Percentiles rank a stretch among this genome's conserved stretches.
Conservation (phyloP, 1,140 invertebrate genomes). For the Musca domestica region DNA sequence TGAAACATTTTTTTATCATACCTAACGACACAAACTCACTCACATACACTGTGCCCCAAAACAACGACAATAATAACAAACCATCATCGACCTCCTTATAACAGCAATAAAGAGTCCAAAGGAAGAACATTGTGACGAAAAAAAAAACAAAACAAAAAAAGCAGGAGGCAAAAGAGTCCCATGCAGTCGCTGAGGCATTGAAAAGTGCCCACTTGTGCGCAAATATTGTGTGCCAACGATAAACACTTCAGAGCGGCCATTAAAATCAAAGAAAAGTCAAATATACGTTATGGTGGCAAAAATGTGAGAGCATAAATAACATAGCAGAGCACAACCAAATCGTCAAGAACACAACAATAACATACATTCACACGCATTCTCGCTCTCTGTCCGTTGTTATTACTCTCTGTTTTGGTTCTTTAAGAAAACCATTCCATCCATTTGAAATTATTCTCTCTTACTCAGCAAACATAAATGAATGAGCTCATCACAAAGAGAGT, state of each 20-base stretch:
- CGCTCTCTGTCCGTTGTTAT: too few relatives aligned
- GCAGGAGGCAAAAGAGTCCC: not conserved
- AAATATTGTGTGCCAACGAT: slow-evolving; percentile 51
- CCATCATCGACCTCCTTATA: too few relatives aligned
- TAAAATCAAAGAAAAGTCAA: slow-evolving; percentile 39
- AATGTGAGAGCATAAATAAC: slow-evolving; percentile 26
- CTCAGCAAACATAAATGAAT: not conserved
- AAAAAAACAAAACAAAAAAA: not conserved
- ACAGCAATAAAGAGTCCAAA: too few relatives aligned
- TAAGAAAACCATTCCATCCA: not conserved
- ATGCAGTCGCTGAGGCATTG: not conserved
- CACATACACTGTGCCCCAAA: too few relatives aligned
- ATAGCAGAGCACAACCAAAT: slow-evolving; percentile 2
- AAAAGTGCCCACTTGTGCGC: slow-evolving; percentile 39
- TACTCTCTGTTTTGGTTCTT: too few relatives aligned
- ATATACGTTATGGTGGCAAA: slow-evolving; percentile 9
- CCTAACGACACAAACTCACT: too few relatives aligned
- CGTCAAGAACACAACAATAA: slow-evolving; percentile 18
- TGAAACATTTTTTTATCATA: too few relatives aligned
- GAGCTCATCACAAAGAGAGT: not conserved
- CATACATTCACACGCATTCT: not conserved
- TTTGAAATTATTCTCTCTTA: not conserved
- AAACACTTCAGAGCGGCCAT: slow-evolving; percentile 55
- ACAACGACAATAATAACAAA: too few relatives aligned
- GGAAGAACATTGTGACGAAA: not conserved